Evolutionary conservation across 1,140 invertebrate species (phyloP), one percentile per base, ranked within the genome.

Genomic region (Anastatus disparis): DNA sequence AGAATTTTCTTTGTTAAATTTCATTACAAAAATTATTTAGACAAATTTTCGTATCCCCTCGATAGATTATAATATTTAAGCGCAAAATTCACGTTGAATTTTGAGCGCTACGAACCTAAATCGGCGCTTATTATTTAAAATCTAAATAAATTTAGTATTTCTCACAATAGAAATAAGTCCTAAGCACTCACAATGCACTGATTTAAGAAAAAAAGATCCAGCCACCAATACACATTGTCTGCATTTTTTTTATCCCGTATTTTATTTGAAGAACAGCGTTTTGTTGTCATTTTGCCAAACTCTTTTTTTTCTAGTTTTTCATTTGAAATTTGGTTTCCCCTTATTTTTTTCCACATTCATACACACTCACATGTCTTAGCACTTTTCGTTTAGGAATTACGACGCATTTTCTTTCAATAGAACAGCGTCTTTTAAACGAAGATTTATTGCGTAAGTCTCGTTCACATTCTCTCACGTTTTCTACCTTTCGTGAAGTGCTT

Each of bases 201-300:
- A 75, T 77, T 69, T 77, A 31, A 66, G 75, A 76, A 79, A 76
- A 31, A 66, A 76, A 77, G 79, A 80, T 84, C 82, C 78, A 86
- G 84, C 85, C 85, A 84, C 85, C 85, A 87, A 85, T 84, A 86
- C 85, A 87, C 85, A 87, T 87, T 87, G 85, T 87, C 85, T 86
- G 85, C 85, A 86, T 84, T 81, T 82, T 55, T 77, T 58, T 67
- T 42, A n/a, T n/a, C n/a, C 77, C 42, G 72, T 79, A 72, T 71
- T 38, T 66, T 20, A 55, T n/a, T n/a, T n/a, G n/a, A n/a, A n/a
- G n/a, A 65, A 56, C 72, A 63, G 74, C 76, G 70, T 80, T 46
- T 56, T 26, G 29, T 69, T 9, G 24, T 44, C 17, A 58, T 50
- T 26, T 56, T 31, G 6, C 26, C 24, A 29, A 22, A 50, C 42